Evolutionary conservation across 2,797 vertebrate species (phyloP), one percentile per base, ranked within the genome.

Genomic region (Cynodonichthys magdalenae): DNA sequence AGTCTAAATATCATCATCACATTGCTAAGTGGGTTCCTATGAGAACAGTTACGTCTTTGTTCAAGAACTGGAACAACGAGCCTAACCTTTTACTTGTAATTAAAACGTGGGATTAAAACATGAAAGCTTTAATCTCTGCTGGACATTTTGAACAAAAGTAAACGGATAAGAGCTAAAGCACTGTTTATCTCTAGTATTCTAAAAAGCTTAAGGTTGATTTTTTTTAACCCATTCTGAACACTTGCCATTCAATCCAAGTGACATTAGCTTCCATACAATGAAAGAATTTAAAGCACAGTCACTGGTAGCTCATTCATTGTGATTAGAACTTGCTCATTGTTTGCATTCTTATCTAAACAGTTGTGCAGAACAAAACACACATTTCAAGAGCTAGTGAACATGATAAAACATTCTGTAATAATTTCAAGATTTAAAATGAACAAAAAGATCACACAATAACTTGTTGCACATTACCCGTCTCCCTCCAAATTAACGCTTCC

Each of bases 401-500:
- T 90, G 69, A 84, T 86, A 87, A 90, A 85, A 84, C 80, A 90
- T 79, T 89, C 85, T 55, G 75, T 80, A 78, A 83, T 75, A 55
- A 83, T 88, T 83, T 80, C 79, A 85, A 83, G 60, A 70, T 66
- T 83, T 54, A 73, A 63, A 31, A 68, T 74, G 60, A 27, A 74
- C 69, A 87, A 85, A 73, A 75, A 84, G 82, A 80, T 85, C 83
- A 92, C 89, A 91, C 78, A 86, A 80, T 84, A 92, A 90, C 82
- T 87, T 91, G 81, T 87, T 90, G 87, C 85, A 93, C 76, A 92
- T 90, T 82, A 85, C 85, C 86, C 81, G 79, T 86, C 79, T 80
- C 88, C 83, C 87, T 86, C 71, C 91, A 92, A 88, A 92, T 93
- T 88, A 94, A 94, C 90, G 92, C 92, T 90, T 94, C 93, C 90